Base-by-base conservation (phyloP, 2,888 invertebrate genomes). In the Pycnomerus fuliginosus region DNA sequence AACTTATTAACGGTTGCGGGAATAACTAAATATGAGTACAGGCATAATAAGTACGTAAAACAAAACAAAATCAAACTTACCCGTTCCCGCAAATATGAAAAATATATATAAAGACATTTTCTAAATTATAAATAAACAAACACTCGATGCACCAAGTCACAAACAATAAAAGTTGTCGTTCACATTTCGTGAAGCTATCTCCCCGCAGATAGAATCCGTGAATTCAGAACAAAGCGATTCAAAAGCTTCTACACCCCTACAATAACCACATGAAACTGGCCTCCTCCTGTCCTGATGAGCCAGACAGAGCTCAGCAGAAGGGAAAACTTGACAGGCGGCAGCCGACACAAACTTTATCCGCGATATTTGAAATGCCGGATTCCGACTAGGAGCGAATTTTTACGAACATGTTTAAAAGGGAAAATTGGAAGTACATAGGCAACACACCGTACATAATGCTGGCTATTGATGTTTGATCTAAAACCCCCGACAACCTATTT, bases 251-350 rank as follows among this genome's bases (percentile, higher is more conserved):
- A 16, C 44, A 38, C 37, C 33, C 42, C 27, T 20, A 11, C 37
- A 15, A 17, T 17, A 28, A 17, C 14, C 31, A 33, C 16, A 32
- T 24, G 37, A 38, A 37, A 44, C 44, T 37, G 38, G 38, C 11
- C 5, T 20, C 5, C 20, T 8, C 20, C 20, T 20, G 5, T 20
- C 20, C 33, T 28, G 43, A 44, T 38, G 34, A 38, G 32, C 38
- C 44, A 44, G 44, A 33, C 33, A 2, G 4, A 28, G n/a, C n/a
- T n/a, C n/a, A n/a, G 36, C 42, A 35, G 35, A 39, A 34, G 30
- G 39, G 44, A 44, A 44, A 44, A 44, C 38, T 34, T 39, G 44
- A 44, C 44, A 44, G 12, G 34, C 44, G 44, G 39, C 39, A 44
- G 14, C 15, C 44, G 44, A 39, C 44, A 44, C 12, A 34, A 44